Conservation (phyloP, 2,888 invertebrate species). For the Anaspis maculata region DNA sequence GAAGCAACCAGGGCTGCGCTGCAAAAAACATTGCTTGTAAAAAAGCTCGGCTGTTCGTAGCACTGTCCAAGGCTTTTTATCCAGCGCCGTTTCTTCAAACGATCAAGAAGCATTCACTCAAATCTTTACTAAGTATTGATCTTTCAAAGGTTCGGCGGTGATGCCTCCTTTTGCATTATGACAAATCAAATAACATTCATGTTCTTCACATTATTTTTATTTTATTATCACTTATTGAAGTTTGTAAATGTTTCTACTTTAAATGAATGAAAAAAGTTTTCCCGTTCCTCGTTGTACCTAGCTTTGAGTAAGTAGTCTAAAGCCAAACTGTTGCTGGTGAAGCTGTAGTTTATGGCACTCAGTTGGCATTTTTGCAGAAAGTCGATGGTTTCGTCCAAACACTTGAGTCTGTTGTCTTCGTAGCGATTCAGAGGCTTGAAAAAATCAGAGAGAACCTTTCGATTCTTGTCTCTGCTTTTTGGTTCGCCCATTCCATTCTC, state of each 20-base stretch:
- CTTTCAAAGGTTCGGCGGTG: no score
- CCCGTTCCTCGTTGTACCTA: conserved; percentile 45
- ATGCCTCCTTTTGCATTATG: no score
- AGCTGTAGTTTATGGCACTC: conserved; percentile 39
- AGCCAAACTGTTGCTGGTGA: conserved; percentile 40
- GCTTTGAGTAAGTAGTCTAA: conserved; percentile 46
- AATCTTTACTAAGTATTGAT: no score
- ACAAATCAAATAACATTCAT: no score
- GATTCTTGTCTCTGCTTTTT: neutral
- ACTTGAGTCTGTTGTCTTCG: conserved; percentile 32
- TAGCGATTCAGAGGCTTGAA: conserved; percentile 27
- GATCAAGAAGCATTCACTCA: no score
- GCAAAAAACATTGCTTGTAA: no score
- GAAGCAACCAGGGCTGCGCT: no score
- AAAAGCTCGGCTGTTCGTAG: no score
- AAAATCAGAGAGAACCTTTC: conserved; percentile 25
- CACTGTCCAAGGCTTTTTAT: no score
- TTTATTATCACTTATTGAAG: neutral
- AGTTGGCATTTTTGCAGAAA: conserved; percentile 41
- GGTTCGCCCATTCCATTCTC: conserved; percentile 1
- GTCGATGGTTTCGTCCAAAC: conserved; percentile 32
- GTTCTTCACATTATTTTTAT: conserved; percentile 1
- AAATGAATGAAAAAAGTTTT: conserved; percentile 45
- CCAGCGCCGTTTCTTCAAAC: no score
- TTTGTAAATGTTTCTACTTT: conserved; percentile 28